Evolutionary conservation across 2,797 vertebrate genomes (phyloP), one percentile per base, ranked within the genome.

Genomic region (Platalea minor): DNA sequence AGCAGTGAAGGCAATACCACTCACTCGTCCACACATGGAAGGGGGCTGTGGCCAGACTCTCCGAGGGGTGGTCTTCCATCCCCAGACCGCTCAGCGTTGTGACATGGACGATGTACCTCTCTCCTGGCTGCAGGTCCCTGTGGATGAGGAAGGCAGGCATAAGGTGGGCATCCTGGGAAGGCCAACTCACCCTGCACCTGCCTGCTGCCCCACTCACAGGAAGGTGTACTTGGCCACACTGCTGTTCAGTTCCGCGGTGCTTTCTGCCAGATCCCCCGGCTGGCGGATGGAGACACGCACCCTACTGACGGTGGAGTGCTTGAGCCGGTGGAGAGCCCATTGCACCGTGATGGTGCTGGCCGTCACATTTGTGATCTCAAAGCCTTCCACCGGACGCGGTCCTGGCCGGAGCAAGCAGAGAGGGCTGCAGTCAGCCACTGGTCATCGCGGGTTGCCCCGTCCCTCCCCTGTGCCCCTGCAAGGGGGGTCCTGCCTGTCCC

Each of bases 11-110:
- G 6, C 43, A n/a, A 11, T 33, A 51, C 69, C 81, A 98, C 99
- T 97, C 97, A 99, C 99, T 98, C 31, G 99, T 99, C 99, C 99
- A 99, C 94, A 99, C 98, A 0, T 97, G 97, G 68, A 99, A 96
- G 0, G 99, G 99, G 43, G 98, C 98, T 0, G 98, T 98, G 73
- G 99, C 98, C 97, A 98, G 98, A 80, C 99, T 99, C 87, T 99
- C 99, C 2, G 99, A 98, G 50, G 98, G 98, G 68, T 98, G 98
- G 65, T 99, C 99, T 87, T 98, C 98, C 0, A 97, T 98, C 84
- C 98, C 98, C 41, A 98, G 91, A 78, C 99, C 99, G 6, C 99
- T 99, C 92, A 99, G 98, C 9, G 99, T 98, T 5, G 99, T 96
- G 75, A 98, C 98, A 7, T 98, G 98, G 84, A 99, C 92, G 4